phyloP scores from a whole-genome alignment of 2,113 vertebrate species.

The Empidonax traillii region DNA sequence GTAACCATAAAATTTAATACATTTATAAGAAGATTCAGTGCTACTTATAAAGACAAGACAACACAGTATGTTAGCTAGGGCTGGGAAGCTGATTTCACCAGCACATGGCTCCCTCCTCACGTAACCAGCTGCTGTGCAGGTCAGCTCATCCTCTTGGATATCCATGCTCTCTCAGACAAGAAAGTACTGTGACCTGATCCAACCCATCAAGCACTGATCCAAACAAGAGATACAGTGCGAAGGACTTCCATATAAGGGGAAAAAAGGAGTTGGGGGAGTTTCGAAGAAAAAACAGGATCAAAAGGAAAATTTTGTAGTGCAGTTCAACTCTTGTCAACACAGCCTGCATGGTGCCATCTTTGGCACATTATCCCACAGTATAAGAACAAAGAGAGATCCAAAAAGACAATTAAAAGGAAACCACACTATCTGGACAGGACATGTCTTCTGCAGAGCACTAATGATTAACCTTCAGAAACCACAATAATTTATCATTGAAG shows the following conservation, averaged over 20 bases:
- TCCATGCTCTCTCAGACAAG: neutral
- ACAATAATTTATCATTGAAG: neutral
- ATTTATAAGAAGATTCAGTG: neutral
- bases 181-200: neutral
- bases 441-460: neutral
- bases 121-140: neutral
- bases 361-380: neutral
- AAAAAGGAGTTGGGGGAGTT: neutral
- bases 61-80: neutral
- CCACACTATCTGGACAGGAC: neutral
- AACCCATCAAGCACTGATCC: neutral
- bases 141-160: neutral
- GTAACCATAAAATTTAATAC: neutral
- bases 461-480: slow-evolving; percentile 1
- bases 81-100: neutral
- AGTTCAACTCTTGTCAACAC: neutral
- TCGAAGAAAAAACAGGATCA: neutral
- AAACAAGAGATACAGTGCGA: neutral
- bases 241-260: slow-evolving; percentile 20
- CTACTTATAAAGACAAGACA: neutral
- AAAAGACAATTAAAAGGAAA: slow-evolving; percentile 32
- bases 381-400: neutral
- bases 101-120: neutral
- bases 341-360: neutral
- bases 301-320: neutral